These are phyloP conservation scores for Chirona hameri DNA, from an alignment of 2,888 invertebrate species.

Conservation along the genomic window DNA sequence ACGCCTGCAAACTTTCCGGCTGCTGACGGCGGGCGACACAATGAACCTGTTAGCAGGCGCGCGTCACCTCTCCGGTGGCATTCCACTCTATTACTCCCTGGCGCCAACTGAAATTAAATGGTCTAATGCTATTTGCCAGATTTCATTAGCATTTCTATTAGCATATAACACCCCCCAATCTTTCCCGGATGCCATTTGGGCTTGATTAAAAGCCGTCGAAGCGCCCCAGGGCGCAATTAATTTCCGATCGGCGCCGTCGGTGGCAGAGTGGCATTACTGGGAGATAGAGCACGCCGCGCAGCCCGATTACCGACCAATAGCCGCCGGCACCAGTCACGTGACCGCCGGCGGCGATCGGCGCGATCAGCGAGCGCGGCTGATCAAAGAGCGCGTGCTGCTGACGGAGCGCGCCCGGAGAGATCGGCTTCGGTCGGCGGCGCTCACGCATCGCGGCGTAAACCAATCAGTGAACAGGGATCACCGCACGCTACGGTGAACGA, in stretches of 20 bases:
- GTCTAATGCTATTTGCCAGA: conserved; percentile 41
- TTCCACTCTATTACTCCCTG: conserved; percentile 13
- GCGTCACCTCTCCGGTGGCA: not conserved
- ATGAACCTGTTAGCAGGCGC: conserved; percentile 3
- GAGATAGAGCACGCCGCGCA: conserved; percentile 7
- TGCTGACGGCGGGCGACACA: not conserved
- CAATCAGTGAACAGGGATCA: not conserved
- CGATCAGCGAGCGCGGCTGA: not conserved
- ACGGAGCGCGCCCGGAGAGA: not conserved
- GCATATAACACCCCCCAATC: conserved; percentile 33
- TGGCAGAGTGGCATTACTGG: conserved; percentile 27
- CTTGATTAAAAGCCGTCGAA: conserved; percentile 41
- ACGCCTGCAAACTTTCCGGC: not conserved
- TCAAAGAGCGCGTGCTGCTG: not conserved
- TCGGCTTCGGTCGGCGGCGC: not conserved
- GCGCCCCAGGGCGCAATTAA: conserved; percentile 46
- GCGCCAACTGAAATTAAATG: conserved; percentile 28
- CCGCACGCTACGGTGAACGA: not conserved
- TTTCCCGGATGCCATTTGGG: conserved; percentile 33
- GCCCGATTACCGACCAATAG: not conserved
- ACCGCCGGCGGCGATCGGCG: not conserved
- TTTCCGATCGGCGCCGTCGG: conserved; percentile 44
- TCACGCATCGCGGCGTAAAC: conserved; percentile 3
- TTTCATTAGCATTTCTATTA: conserved; percentile 45
- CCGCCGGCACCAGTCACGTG: not conserved